Percentiles rank a stretch among this genome's conserved stretches.
Conservation (phyloP, 1,140 invertebrate genomes). For the Uloborus diversus region DNA sequence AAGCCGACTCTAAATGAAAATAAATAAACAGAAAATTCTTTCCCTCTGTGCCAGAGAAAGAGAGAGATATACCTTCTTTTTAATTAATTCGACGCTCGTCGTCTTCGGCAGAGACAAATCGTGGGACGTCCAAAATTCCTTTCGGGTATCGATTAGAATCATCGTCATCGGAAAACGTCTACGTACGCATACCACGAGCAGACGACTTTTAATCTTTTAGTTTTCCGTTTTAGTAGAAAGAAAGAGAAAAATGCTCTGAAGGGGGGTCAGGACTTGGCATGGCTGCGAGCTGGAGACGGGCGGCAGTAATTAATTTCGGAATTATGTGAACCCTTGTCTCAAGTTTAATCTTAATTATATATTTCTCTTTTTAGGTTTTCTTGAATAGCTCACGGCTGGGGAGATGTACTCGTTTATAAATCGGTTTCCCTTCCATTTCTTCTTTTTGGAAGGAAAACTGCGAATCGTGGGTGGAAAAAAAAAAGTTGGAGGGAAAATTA, state of each 20-base stretch:
- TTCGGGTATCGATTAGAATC: slow-evolving; percentile 52
- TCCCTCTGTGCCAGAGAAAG: slow-evolving; percentile 16
- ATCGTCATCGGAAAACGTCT: slow-evolving; percentile 36
- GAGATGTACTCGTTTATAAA: slow-evolving; percentile 24
- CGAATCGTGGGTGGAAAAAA: background rate
- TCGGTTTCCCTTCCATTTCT: slow-evolving; percentile 21
- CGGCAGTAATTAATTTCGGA: slow-evolving; percentile 53
- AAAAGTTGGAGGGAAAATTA: slow-evolving; percentile 20
- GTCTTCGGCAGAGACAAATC: slow-evolving; percentile 36
- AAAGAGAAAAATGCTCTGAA: background rate
- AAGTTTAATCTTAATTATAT: slow-evolving; percentile 56
- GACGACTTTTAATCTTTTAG: slow-evolving; percentile 45
- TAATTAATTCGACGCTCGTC: slow-evolving; percentile 44
- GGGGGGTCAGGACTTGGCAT: background rate
- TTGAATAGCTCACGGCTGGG: background rate
- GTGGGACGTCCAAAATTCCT: slow-evolving; percentile 36
- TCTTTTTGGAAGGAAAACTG: background rate
- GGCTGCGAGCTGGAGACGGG: background rate
- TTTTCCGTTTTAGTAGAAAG: slow-evolving; percentile 5
- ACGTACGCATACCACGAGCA: slow-evolving; percentile 5
- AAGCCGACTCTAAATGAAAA: slow-evolving; percentile 8
- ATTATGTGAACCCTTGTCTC: slow-evolving; percentile 50
- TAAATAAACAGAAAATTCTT: slow-evolving; percentile 35
- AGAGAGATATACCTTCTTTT: slow-evolving; percentile 43
- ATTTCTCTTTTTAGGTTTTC: slow-evolving; percentile 44